A percentile compares a stretch with the other conserved stretches of the same genome.
Evolutionary conservation across 1,140 invertebrate species (phyloP).

Genomic region (Pachypeltis micranthus): DNA sequence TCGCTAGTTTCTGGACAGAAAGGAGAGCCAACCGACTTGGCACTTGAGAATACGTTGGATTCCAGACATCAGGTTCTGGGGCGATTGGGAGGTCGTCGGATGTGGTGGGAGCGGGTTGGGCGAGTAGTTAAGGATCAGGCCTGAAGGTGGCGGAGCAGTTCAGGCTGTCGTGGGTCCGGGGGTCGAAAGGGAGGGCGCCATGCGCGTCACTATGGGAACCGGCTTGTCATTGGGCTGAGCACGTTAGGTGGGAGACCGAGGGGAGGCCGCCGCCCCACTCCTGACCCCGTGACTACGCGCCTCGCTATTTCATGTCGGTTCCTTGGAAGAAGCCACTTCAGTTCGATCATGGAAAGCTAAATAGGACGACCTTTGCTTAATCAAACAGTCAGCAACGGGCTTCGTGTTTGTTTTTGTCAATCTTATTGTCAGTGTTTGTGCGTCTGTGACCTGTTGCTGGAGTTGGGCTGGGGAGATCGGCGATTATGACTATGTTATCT

Average conservation of each 20-base stretch:
- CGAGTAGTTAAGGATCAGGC: neutral
- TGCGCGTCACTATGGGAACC: constrained; percentile 14
- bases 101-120: too few relatives aligned
- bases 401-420: constrained; percentile 28
- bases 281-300: constrained; percentile 13
- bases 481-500: constrained; percentile 30
- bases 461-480: neutral
- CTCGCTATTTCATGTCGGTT: constrained; percentile 24
- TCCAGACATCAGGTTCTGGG: too few relatives aligned
- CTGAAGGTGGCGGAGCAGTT: neutral
- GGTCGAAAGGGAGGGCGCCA: constrained; percentile 6
- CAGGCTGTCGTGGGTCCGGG: too few relatives aligned
- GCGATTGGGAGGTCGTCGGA: too few relatives aligned
- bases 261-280: constrained; percentile 9
- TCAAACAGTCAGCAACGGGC: constrained; percentile 22
- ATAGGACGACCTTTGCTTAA: constrained; percentile 29
- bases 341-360: constrained; percentile 31
- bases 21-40: too few relatives aligned
- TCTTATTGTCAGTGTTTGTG: constrained; percentile 18
- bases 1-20: too few relatives aligned
- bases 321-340: constrained; percentile 30
- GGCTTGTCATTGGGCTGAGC: constrained; percentile 1
- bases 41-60: too few relatives aligned
- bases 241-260: neutral
- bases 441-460: constrained; percentile 17